These are phyloP conservation scores for Larimichthys polyactis DNA, from an alignment of 2,113 vertebrate species.

Conservation along the genomic window DNA sequence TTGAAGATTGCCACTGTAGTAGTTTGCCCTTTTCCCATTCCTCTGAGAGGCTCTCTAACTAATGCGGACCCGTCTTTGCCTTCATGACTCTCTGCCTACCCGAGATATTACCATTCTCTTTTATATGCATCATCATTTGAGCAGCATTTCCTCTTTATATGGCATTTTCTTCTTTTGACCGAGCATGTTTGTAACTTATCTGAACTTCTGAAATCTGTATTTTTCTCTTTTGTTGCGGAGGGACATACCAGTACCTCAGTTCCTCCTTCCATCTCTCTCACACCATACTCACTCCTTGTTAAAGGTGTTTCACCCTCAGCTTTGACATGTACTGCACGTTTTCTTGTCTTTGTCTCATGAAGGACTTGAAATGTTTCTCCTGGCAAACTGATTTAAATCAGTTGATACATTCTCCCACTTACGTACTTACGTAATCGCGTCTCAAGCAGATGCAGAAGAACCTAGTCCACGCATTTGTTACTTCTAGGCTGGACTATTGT, in stretches of 20 bases:
- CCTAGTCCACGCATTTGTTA: too few species aligned
- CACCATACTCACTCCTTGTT: background rate
- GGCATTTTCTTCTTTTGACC: background rate
- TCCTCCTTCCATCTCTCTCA: background rate
- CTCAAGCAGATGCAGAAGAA: too few species aligned
- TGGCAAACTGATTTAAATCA: background rate
- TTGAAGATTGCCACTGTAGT: background rate
- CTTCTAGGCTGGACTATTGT: too few species aligned
- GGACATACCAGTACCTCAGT: too few species aligned
- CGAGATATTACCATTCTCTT: background rate
- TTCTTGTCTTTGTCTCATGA: background rate
- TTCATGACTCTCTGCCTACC: background rate
- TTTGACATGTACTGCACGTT: background rate
- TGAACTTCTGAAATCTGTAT: background rate
- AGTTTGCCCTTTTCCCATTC: too few species aligned
- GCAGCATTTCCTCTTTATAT: background rate
- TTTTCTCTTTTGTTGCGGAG: background rate
- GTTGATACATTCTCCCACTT: too few species aligned
- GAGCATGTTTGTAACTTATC: background rate
- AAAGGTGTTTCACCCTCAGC: background rate
- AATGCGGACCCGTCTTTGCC: background rate
- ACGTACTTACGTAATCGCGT: too few species aligned
- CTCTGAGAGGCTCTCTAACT: background rate
- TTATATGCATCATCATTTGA: background rate
- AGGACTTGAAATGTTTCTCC: background rate